These are phyloP conservation scores for Coenobita brevimanus DNA, from an alignment of 1,140 invertebrate genomes.

Conservation along the genomic window DNA sequence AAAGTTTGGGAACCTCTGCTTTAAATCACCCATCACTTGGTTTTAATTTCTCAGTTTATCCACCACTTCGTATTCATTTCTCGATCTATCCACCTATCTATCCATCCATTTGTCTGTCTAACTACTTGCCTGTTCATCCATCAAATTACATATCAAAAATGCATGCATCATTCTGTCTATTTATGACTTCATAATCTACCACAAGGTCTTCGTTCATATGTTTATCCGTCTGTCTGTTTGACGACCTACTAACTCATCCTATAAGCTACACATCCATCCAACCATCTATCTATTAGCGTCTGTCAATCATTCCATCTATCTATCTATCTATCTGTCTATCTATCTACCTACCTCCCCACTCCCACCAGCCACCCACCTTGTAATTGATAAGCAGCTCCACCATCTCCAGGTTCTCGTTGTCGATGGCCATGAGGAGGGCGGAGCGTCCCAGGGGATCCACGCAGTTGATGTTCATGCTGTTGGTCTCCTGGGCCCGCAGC, in stretches of 20 bases:
- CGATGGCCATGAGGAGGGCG: constrained; percentile 96
- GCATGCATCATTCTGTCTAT: too few species aligned
- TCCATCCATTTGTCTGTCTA: too few species aligned
- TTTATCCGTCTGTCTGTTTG: too few species aligned
- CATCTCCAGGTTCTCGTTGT: constrained; percentile 99
- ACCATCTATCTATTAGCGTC: too few species aligned
- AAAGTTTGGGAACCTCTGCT: too few species aligned
- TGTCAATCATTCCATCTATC: too few species aligned
- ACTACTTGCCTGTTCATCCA: too few species aligned
- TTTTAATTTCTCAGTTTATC: background rate
- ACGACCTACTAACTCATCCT: too few species aligned
- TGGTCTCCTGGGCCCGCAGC: constrained; percentile 83
- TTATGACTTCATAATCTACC: too few species aligned
- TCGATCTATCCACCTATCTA: background rate
- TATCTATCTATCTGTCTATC: background rate
- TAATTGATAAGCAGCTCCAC: constrained; percentile 94
- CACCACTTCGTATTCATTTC: background rate
- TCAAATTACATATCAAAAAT: too few species aligned
- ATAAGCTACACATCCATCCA: too few species aligned
- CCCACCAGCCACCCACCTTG: constrained; percentile 74
- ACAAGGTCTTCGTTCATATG: too few species aligned
- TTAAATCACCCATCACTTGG: background rate
- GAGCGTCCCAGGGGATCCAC: constrained; percentile 95
- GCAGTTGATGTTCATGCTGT: constrained; percentile 96
- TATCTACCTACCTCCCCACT: background rate